phyloP scores from a whole-genome alignment of 1,140 invertebrate genomes.

The Venturia canescens region DNA sequence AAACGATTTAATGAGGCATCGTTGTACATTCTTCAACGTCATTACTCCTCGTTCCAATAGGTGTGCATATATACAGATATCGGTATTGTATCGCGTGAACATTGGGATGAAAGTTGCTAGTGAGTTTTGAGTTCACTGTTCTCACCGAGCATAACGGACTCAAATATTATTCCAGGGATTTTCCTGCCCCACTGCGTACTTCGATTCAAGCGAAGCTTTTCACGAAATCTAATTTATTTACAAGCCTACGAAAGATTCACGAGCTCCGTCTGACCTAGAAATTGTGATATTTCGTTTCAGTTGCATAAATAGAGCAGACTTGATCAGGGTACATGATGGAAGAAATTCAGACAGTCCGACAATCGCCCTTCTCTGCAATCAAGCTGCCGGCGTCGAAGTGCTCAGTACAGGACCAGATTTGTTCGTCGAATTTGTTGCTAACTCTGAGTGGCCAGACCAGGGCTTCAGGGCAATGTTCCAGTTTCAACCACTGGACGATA shows the following conservation, averaged over 20 bases:
- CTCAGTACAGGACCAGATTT: conserved; percentile 88
- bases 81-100: not conserved
- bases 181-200: not conserved
- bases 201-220: not conserved
- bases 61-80: not conserved
- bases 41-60: not conserved
- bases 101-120: not conserved
- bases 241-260: not conserved
- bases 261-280: not conserved
- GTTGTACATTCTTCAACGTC: not conserved
- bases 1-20: conserved; percentile 36
- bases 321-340: conserved; percentile 89
- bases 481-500: conserved; percentile 83
- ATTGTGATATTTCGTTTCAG: conserved; percentile 77
- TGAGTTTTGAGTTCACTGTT: not conserved
- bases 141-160: not conserved
- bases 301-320: conserved; percentile 88
- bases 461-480: conserved; percentile 91
- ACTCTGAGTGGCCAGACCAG: conserved; percentile 88
- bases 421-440: conserved; percentile 88
- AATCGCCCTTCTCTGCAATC: conserved; percentile 89
- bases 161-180: not conserved
- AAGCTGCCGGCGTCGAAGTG: conserved; percentile 85
- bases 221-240: not conserved
- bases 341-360: conserved; percentile 80